phyloP scores from a whole-genome alignment of 1,140 invertebrate genomes.

The Cyclargus thomasi region DNA sequence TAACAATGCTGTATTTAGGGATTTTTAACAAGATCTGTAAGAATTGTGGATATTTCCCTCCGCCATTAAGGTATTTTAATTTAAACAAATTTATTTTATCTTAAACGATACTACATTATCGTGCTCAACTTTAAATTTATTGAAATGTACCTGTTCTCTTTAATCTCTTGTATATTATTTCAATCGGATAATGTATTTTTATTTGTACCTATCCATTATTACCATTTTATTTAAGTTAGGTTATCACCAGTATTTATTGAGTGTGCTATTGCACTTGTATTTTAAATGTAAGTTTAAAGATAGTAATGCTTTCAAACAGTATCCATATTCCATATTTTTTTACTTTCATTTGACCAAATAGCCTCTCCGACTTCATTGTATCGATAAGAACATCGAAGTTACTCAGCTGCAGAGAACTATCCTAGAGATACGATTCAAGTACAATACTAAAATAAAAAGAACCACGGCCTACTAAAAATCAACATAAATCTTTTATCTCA shows the following conservation, averaged over 20 bases:
- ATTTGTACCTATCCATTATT: not conserved
- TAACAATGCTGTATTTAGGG: not conserved
- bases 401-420: no score
- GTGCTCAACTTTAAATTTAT: constrained; percentile 10
- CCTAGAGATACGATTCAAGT: not conserved
- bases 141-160: constrained; percentile 3
- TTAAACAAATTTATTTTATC: not conserved
- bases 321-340: no score
- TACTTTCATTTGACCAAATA: not conserved
- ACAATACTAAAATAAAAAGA: not conserved
- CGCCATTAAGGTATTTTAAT: not conserved
- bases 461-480: no score
- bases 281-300: not conserved
- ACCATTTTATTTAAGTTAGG: not conserved
- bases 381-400: no score
- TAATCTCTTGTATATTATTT: not conserved
- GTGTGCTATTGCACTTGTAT: constrained; percentile 7
- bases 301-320: no score
- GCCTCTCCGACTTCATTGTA: no score
- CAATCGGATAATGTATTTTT: not conserved
- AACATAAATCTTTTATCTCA: no score
- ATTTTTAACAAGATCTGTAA: not conserved
- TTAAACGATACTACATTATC: not conserved
- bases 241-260: constrained; percentile 13
- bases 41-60: no score